Evolutionary conservation across 2,797 vertebrate species (phyloP), one percentile per base, ranked within the genome.

Genomic region (Dryobates pubescens): DNA sequence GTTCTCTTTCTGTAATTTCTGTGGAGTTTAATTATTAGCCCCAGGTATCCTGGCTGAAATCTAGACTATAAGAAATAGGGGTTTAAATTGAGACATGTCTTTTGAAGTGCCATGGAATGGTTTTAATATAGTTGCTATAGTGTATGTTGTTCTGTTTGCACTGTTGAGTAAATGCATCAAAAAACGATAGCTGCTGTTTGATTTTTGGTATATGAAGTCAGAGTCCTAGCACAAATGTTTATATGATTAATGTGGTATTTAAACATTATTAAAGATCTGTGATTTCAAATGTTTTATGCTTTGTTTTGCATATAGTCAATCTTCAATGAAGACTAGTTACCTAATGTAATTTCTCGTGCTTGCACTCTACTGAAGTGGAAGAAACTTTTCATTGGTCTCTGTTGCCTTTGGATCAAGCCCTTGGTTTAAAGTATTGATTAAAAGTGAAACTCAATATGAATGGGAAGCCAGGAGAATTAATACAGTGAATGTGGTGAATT

Each of bases 371-470:
- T 89, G 80, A 83, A 92, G 87, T 84, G 13, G 7, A 56, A 91
- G 90, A 73, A 94, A 95, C 92, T 95, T 95, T 82, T 88, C 64
- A n/a, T 58, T 86, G 79, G 58, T 87, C 87, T 47, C 82, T 38
- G 14, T 6, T 93, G 92, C 89, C 76, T 95, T 92, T 88, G 80
- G 49, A 91, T 95, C 87, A 92, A 95, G 64, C 38, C 71, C 45
- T 84, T 79, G 68, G 64, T 95, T 95, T 79, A 88, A 92, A 89
- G 71, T 96, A 96, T 93, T 89, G 92, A 96, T 95, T 94, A 86
- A 75, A 89, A 75, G 76, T 73, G 93, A 89, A 93, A 90, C 71
- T 92, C 79, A 58, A 54, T 92, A 88, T 89, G 87, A 94, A 92
- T 90, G 64, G 70, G 76, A 94, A 94, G 82, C 57, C 82, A 83